Conservation (phyloP, 2,113 vertebrate genomes). For the Lagopus muta region DNA sequence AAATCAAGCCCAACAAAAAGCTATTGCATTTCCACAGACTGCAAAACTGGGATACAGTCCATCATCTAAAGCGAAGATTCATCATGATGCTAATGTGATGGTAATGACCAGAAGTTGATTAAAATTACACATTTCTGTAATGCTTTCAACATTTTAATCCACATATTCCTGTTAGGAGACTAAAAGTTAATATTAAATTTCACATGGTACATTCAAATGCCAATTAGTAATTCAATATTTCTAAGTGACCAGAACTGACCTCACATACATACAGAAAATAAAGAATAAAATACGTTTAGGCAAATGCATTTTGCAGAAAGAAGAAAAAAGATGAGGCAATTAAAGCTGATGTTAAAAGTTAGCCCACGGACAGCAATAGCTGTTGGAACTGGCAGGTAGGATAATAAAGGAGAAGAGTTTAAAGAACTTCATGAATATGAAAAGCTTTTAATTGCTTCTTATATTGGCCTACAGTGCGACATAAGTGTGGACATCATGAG, state of each 20-base stretch:
- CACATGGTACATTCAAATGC: not conserved
- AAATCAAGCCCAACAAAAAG: not conserved
- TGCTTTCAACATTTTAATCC: constrained; percentile 31
- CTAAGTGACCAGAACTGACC: not conserved
- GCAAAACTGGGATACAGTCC: not conserved
- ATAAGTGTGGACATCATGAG: not conserved
- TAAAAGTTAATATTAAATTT: constrained; percentile 15
- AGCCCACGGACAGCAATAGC: not conserved
- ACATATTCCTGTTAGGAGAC: not conserved
- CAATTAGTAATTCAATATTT: constrained; percentile 5
- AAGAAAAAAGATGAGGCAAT: not conserved
- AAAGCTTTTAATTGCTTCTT: not conserved
- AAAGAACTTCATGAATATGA: not conserved
- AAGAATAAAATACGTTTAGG: not conserved
- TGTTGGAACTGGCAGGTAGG: not conserved
- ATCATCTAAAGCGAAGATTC: not conserved
- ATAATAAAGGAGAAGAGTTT: not conserved
- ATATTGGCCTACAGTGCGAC: not conserved
- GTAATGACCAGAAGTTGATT: not conserved
- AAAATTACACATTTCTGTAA: constrained; percentile 1
- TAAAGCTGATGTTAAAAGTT: not conserved
- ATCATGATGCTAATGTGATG: not conserved
- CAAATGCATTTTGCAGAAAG: not conserved
- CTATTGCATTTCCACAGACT: not conserved
- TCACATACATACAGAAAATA: not conserved